These are phyloP conservation scores for Osmerus eperlanus DNA, from an alignment of 2,113 vertebrate species.

Conservation along the genomic window DNA sequence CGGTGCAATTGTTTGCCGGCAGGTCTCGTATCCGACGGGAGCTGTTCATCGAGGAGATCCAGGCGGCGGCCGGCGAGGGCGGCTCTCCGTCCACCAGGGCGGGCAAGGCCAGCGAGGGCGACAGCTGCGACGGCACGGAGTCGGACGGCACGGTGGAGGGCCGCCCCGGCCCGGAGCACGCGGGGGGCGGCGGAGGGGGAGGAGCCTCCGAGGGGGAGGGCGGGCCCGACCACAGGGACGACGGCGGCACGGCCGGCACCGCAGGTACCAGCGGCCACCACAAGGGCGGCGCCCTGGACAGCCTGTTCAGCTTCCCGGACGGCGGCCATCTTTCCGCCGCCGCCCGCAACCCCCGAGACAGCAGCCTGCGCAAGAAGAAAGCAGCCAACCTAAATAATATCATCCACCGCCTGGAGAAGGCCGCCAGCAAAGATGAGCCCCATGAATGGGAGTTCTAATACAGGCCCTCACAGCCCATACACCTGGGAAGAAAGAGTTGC, in stretches of 20 bases:
- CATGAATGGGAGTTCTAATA: conserved; percentile 89
- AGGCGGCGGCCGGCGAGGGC: conserved; percentile 78
- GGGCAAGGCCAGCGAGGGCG: conserved; percentile 78
- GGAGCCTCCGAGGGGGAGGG: conserved; percentile 67
- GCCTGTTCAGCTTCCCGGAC: conserved; percentile 81
- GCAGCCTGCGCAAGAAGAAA: conserved; percentile 85
- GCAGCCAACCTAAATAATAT: conserved; percentile 93
- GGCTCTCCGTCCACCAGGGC: conserved; percentile 77
- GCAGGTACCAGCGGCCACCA: conserved; percentile 79
- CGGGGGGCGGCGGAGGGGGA: conserved; percentile 73
- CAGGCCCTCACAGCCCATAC: not conserved
- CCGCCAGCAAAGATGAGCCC: conserved; percentile 85
- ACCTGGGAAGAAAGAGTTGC: not conserved
- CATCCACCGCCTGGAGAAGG: conserved; percentile 90
- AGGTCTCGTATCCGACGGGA: conserved; percentile 90
- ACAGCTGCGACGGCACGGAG: conserved; percentile 87
- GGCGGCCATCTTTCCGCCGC: conserved; percentile 31
- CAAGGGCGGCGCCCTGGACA: conserved; percentile 69
- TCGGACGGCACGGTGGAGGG: conserved; percentile 71
- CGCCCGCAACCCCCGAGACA: conserved; percentile 80
- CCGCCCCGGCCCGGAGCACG: conserved; percentile 59
- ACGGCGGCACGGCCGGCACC: conserved; percentile 69
- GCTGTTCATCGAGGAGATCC: conserved; percentile 88
- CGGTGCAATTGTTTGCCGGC: conserved; percentile 48
- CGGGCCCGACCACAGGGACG: conserved; percentile 68